Conservation (phyloP, 2,113 vertebrate genomes). For the Odobenus rosmarus region DNA sequence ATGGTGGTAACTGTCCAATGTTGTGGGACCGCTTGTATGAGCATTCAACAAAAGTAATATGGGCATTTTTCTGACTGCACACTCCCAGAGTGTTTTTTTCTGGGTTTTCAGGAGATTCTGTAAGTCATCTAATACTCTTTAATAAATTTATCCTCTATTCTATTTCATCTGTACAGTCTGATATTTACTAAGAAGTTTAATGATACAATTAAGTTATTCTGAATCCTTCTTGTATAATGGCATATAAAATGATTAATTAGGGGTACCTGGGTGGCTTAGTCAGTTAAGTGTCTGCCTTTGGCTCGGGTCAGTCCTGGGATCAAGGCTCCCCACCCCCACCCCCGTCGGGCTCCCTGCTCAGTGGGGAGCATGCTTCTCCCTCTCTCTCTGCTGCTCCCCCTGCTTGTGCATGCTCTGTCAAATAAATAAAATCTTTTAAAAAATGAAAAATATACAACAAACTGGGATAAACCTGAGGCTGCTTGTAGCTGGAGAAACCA, state of each 20-base stretch:
- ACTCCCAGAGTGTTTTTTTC: background rate
- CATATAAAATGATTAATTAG: background rate
- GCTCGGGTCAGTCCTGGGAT: no score
- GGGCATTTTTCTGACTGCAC: background rate
- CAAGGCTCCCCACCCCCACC: no score
- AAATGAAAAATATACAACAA: constrained; percentile 13
- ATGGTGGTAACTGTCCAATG: background rate
- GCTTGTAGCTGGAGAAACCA: background rate
- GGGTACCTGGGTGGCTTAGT: no score
- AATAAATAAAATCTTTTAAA: background rate
- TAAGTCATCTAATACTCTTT: constrained; percentile 3
- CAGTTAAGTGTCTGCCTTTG: no score
- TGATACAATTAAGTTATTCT: background rate
- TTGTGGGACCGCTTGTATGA: background rate
- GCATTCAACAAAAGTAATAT: background rate
- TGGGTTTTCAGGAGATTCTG: background rate
- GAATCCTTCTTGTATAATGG: background rate
- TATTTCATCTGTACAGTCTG: background rate
- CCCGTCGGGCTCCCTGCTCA: no score
- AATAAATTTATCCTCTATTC: background rate
- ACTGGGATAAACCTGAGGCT: background rate
- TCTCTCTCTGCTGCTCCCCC: background rate
- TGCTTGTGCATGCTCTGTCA: background rate
- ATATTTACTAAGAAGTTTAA: constrained; percentile 11
- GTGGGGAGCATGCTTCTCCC: no score